Percentiles rank a stretch among this genome's conserved stretches.
Conservation (phyloP, 2,888 invertebrate species). For the Sarcophaga rosellei region DNA sequence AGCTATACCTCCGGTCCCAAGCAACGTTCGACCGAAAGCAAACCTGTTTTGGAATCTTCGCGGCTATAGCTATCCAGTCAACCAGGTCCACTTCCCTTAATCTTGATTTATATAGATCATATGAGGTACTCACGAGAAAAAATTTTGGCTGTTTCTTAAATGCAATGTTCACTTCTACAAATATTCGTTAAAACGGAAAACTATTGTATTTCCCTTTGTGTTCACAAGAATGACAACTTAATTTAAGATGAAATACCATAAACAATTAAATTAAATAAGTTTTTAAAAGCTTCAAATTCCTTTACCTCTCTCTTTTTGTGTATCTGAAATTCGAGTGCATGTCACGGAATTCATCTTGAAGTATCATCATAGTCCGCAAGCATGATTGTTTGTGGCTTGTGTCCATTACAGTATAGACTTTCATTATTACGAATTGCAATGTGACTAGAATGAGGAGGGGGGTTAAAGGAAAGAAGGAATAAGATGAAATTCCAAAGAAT, state of each 20-base stretch:
- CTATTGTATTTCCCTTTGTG: background rate
- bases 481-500: slow-evolving; percentile 7
- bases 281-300: slow-evolving; percentile 8
- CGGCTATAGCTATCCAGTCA: no score
- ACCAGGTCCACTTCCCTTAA: no score
- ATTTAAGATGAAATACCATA: slow-evolving; percentile 8
- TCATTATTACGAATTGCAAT: background rate
- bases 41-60: no score
- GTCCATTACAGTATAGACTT: background rate
- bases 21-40: no score
- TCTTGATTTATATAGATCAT: no score
- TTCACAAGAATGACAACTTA: background rate
- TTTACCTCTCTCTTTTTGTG: no score
- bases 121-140: no score
- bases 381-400: slow-evolving; percentile 6
- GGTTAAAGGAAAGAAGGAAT: background rate
- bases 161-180: no score
- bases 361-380: background rate
- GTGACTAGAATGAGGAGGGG: no score
- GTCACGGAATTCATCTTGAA: background rate
- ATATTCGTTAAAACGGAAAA: no score
- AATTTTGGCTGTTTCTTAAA: no score
- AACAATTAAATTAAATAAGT: slow-evolving; percentile 9
- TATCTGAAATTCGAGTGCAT: background rate
- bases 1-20: no score